These are phyloP conservation scores for Pardosa pseudoannulata DNA, from an alignment of 2,888 invertebrate genomes.

Conservation along the genomic window DNA sequence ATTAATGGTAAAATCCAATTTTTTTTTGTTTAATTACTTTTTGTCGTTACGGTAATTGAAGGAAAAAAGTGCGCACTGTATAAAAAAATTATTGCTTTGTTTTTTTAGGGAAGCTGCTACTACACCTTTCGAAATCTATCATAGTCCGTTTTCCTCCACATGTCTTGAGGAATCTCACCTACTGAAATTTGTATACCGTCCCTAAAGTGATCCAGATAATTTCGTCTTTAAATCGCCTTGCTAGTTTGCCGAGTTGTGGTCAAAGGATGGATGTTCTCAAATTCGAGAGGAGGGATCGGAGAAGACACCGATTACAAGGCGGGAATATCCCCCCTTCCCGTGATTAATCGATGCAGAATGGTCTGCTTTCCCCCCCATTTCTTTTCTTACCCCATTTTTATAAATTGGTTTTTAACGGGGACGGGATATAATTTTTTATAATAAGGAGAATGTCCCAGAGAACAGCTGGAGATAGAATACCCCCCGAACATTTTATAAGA, in stretches of 20 bases:
- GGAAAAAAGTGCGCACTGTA: too few species aligned
- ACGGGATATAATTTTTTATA: slow-evolving; percentile 26
- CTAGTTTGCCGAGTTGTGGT: slow-evolving; percentile 54
- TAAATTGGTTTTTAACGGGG: slow-evolving; percentile 43
- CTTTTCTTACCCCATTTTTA: slow-evolving; percentile 3
- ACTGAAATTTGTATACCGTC: slow-evolving; percentile 9
- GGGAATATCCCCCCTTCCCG: slow-evolving; percentile 35
- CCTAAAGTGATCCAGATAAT: slow-evolving; percentile 22
- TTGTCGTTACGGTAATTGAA: too few species aligned
- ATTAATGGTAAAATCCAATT: too few species aligned
- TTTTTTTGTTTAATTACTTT: too few species aligned
- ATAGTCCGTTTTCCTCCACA: too few species aligned
- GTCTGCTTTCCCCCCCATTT: neutral
- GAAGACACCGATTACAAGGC: slow-evolving; percentile 67
- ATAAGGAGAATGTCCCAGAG: neutral
- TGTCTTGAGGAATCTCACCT: too few species aligned
- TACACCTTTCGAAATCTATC: too few species aligned
- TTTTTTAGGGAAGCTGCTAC: too few species aligned
- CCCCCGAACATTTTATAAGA: neutral
- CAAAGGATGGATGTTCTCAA: slow-evolving; percentile 67
- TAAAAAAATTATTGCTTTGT: too few species aligned
- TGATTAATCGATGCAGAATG: slow-evolving; percentile 63
- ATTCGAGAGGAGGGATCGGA: slow-evolving; percentile 56
- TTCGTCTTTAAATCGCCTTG: slow-evolving; percentile 1
- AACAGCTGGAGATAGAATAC: neutral